Base-by-base conservation (phyloP, 2,888 invertebrate species). In the Nomada fabriciana region DNA sequence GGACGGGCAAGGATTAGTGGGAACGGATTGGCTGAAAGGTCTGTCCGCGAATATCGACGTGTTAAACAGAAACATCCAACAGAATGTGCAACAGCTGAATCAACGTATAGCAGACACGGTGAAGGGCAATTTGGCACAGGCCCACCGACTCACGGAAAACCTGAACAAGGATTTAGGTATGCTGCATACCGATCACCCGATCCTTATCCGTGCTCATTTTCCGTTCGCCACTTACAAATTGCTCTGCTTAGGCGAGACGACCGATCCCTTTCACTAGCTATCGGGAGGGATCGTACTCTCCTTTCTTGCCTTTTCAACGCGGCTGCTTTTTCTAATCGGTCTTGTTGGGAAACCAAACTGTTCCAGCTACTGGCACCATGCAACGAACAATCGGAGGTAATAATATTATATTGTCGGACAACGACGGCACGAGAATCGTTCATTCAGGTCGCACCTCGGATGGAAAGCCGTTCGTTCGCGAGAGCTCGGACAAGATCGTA, bases 381-480 rank as follows among this genome's bases (percentile, higher is more conserved):
- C 15, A 50, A 25, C 50, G 47, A 13, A 4, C 25, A 20, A 9
- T n/a, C 23, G 53, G 65, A 4, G 29, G 57, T 23, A 61, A 50
- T 55, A 76, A 42, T 43, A 2, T 71, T 0, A 0, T 82, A 3
- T 0, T 47, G 18, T 13, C 61, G 11, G 4, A 25, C 50, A 13
- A 50, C 7, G 57, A 42, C 0, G 69, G 29, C 0, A 67, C 86
- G 4, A 84, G 67, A 36, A 69, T 61, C 2, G 25, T 90, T 3
- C 63, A 73, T 0, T 89, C 90, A 5, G 91, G 91, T 7, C 68
- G 47, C 36, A 83, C 80, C 10, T 42, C 74, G 4, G 74, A 90
- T n/a, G 92, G 92, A 0, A 64, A 79, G 13, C 80, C 84, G 0
- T 92, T 82, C 80, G 79, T 82, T 20, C 87, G 86, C 15, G 86